Conservation (phyloP, 1,140 invertebrate species). For the Apis dorsata region DNA sequence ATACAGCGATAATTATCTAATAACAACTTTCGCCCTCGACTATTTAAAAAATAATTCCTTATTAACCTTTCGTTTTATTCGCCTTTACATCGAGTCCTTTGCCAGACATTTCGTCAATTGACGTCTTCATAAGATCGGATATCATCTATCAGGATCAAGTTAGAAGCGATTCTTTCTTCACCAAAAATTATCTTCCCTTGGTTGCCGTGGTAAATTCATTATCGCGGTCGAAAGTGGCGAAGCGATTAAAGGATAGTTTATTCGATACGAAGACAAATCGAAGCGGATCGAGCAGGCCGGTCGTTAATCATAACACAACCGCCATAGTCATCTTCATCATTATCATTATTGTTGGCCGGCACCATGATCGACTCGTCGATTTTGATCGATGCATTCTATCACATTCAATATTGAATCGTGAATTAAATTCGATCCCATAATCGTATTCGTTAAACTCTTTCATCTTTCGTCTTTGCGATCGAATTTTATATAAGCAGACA, state of each 20-base stretch:
- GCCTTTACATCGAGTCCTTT: not conserved
- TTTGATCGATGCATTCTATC: slow-evolving; percentile 47
- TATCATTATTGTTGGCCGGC: slow-evolving; percentile 54
- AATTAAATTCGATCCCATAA: slow-evolving; percentile 56
- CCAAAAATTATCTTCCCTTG: slow-evolving; percentile 12
- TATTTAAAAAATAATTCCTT: too few relatives aligned
- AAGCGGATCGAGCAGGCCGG: slow-evolving; percentile 49
- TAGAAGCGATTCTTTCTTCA: slow-evolving; percentile 31
- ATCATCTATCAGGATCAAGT: slow-evolving; percentile 61
- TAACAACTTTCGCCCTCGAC: too few relatives aligned
- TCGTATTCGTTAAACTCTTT: slow-evolving; percentile 42
- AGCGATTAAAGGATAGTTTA: slow-evolving; percentile 63
- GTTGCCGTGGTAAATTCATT: slow-evolving; percentile 60
- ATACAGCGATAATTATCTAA: not conserved
- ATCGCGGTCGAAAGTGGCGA: slow-evolving; percentile 39
- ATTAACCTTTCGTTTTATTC: too few relatives aligned
- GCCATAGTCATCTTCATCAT: slow-evolving; percentile 64
- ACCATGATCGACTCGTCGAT: slow-evolving; percentile 51
- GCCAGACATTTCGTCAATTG: not conserved
- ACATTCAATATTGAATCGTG: slow-evolving; percentile 57
- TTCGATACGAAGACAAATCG: slow-evolving; percentile 59
- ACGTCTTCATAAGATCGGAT: slow-evolving; percentile 33
- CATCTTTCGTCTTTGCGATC: not conserved
- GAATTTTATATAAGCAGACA: not conserved
- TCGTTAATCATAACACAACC: slow-evolving; percentile 63